Base-by-base conservation (phyloP, 1,140 invertebrate species). In the Caerostris extrusa region DNA sequence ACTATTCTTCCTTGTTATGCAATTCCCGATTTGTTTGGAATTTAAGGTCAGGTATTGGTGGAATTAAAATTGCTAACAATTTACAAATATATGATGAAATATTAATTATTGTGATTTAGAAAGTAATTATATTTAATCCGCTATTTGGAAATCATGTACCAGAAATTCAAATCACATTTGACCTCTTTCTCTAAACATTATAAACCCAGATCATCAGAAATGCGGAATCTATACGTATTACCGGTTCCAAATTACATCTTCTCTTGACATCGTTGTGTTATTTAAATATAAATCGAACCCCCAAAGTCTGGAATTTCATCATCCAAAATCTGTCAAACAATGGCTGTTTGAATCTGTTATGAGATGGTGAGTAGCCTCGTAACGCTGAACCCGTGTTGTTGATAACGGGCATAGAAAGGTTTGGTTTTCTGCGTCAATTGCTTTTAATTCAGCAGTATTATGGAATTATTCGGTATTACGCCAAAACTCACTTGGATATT, bases 391-490 rank as follows among this genome's bases (percentile, higher is more conserved):
- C 71, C 3, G 3, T 77, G 71, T 34, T 50, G 7, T 34, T 50
- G 71, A 77, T 34, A 53, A 7, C 53, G 0, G 34, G 2, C 34
- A 17, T 53, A 53, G 71, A 50, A 10, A 34, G 3, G 19, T 77
- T 77, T 77, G 19, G 71, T 77, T 77, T 77, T 77, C 19, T 77
- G 10, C 7, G 53, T 77, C 34, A 14, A 50, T 12, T 50, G 8
- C 71, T 50, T 50, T 50, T 8, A 19, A 77, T 50, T 77, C 71
- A 77, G 53, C 71, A 34, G 71, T 77, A 77, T 77, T 77, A 77
- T 50, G 71, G 71, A 77, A 77, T 77, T 77, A 77, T 77, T 34
- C 34, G 71, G 71, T 77, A 77, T 50, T 77, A 77, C 34, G 71
- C 71, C 34, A 50, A 34, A 77, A 5, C 12, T 77, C 34, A 77